Evolutionary conservation across 2,888 invertebrate species (phyloP).

Genomic region (Ischnus inquisitorius): DNA sequence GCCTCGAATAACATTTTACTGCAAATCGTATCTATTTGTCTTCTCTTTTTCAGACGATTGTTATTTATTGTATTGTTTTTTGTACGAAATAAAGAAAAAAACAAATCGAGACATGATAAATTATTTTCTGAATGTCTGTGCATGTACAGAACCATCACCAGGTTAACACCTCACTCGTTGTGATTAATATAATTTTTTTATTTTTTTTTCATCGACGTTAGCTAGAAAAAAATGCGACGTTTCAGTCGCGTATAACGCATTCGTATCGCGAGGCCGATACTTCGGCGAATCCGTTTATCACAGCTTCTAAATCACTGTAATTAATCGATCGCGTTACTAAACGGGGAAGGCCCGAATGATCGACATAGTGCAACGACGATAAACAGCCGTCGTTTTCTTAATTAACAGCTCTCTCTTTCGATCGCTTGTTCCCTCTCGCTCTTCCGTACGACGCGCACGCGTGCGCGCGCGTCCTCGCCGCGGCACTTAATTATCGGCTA

Average conservation of each 20-base stretch:
- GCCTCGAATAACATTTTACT: not conserved
- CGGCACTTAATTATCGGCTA: slow-evolving; percentile 57
- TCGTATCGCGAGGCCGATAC: slow-evolving; percentile 13
- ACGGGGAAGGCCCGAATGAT: slow-evolving; percentile 15
- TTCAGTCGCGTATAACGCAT: slow-evolving; percentile 7
- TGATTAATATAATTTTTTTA: slow-evolving; percentile 41
- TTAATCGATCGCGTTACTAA: slow-evolving; percentile 56
- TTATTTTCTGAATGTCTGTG: slow-evolving; percentile 33
- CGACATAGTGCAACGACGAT: slow-evolving; percentile 55
- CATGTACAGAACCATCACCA: slow-evolving; percentile 17
- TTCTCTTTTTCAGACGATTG: not conserved
- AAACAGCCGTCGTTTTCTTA: slow-evolving; percentile 60
- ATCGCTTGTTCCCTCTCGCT: slow-evolving; percentile 5
- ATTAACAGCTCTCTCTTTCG: slow-evolving; percentile 46
- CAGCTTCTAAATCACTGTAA: slow-evolving; percentile 60
- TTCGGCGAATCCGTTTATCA: slow-evolving; percentile 46
- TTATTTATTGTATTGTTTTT: slow-evolving; percentile 32
- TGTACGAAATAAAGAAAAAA: slow-evolving; percentile 25
- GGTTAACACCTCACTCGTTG: slow-evolving; percentile 26
- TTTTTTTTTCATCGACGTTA: not conserved
- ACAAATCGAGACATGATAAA: slow-evolving; percentile 17
- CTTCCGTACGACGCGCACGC: not conserved
- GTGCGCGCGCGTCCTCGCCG: not conserved
- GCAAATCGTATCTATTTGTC: not conserved
- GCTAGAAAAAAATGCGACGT: not conserved